These are phyloP conservation scores for Syrmaticus mikado DNA, from an alignment of 2,113 vertebrate species.

Conservation along the genomic window DNA sequence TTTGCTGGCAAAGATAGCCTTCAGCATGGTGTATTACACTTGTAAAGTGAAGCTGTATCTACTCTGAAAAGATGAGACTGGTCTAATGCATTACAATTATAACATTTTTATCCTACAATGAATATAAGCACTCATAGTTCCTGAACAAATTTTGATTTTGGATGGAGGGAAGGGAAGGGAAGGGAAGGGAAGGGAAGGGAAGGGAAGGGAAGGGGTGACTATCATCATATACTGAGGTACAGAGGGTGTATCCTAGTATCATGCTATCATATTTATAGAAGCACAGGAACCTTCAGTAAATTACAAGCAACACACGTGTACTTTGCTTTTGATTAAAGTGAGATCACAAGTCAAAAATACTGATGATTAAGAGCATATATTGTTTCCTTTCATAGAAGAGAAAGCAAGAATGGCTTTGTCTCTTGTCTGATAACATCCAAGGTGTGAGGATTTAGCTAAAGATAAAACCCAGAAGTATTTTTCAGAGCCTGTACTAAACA, in stretches of 20 bases:
- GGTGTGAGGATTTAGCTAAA: not conserved
- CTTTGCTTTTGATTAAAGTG: not conserved
- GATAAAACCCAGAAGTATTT: not conserved
- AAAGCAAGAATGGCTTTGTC: conserved; percentile 16
- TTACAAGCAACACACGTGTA: not conserved
- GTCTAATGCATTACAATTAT: not conserved
- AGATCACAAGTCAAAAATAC: not conserved
- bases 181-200: not conserved
- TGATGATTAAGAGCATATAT: not conserved
- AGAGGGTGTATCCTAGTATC: not conserved
- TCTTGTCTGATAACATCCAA: not conserved
- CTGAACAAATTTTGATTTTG: not conserved
- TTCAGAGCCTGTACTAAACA: not conserved
- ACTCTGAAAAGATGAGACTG: not conserved
- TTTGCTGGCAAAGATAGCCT: not conserved
- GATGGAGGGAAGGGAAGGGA: not conserved
- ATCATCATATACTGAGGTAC: not conserved
- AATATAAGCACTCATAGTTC: not conserved
- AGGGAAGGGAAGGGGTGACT: not conserved
- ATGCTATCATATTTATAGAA: not conserved
- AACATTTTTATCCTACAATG: not conserved
- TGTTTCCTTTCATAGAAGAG: conserved; percentile 16
- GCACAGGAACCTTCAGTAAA: not conserved
- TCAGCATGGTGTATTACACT: not conserved
- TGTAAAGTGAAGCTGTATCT: not conserved